Base-by-base conservation (phyloP, 2,113 vertebrate species). In the Saccopteryx bilineata region DNA sequence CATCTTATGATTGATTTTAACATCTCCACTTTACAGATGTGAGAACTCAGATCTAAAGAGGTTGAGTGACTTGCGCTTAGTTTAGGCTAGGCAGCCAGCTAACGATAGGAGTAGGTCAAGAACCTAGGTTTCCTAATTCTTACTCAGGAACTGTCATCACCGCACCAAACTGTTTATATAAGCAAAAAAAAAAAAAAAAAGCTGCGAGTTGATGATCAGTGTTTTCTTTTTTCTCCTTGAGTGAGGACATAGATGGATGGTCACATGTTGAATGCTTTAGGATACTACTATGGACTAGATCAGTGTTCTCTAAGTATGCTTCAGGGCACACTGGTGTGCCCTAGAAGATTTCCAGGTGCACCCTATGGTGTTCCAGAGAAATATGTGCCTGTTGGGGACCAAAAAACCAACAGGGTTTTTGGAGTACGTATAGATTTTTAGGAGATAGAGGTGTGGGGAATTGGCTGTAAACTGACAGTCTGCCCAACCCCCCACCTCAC, bases 1-100 rank as follows among this genome's bases (percentile, higher is more conserved):
- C 66, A 26, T 69, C 19, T 90, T 79, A 65, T 94, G 66, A 71
- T 54, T 69, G 24, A 31, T 75, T 96, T 91, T 56, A 69, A 66
- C 79, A 87, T 60, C 31, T 69, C 24, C 58, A 82, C 61, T 91
- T 86, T 81, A 69, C 9, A n/a, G 13, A 92, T 56, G 60, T 82
- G 92, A 82, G 61, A 65, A 60, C 31, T 78, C 56, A 96, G 65
- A 93, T 88, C 84, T 31, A 91, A 46, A 69, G 33, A 87, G 14
- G 10, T 96, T 86, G 95, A 48, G 12, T 52, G 61, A 87, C 19
- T 94, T 80, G 2, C 33, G 18, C 31, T 33, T 83, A 48, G 61
- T 85, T 24, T 58, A 87, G 8, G 63, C 9, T 80, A n/a, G n/a
- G 65, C 5, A 48, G 33, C 60, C 17, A 93, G 46, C 12, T 46